A percentile compares a stretch with the other conserved stretches of the same genome.
phyloP scores from a whole-genome alignment of 2,113 vertebrate species.

The Euleptes europaea region DNA sequence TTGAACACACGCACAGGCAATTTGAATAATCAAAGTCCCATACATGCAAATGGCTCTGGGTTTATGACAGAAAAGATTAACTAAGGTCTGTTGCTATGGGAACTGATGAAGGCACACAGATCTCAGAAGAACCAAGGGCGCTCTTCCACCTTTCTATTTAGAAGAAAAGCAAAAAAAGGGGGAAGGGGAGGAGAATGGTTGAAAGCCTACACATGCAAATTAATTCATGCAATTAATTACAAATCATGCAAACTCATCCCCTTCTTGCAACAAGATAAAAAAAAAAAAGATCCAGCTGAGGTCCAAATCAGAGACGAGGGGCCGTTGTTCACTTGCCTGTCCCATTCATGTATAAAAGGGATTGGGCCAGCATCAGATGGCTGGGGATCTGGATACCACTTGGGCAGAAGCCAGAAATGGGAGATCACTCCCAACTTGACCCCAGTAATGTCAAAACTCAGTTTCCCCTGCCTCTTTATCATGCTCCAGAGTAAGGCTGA shows the following conservation, averaged over 20 bases:
- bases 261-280: not conserved
- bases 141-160: conserved; percentile 33
- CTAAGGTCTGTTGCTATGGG: conserved; percentile 51
- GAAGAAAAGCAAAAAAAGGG: conserved; percentile 42
- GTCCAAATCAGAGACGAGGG: not conserved
- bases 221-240: not conserved
- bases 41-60: conserved; percentile 32
- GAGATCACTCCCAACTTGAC: too few relatives aligned
- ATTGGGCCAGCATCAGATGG: too few relatives aligned
- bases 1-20: not conserved
- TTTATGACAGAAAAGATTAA: conserved; percentile 27
- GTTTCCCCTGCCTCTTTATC: too few relatives aligned
- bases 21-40: conserved; percentile 30
- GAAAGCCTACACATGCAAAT: not conserved
- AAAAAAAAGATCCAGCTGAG: not conserved
- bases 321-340: too few relatives aligned
- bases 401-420: too few relatives aligned
- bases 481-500: too few relatives aligned
- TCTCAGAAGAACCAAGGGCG: not conserved
- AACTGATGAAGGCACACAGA: conserved; percentile 34
- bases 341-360: too few relatives aligned
- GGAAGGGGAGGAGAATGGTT: not conserved
- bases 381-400: too few relatives aligned
- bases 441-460: too few relatives aligned
- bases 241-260: conserved; percentile 15